Evolutionary conservation across 2,797 vertebrate genomes (phyloP).

Genomic region (Dicrostonyx torquatus): DNA sequence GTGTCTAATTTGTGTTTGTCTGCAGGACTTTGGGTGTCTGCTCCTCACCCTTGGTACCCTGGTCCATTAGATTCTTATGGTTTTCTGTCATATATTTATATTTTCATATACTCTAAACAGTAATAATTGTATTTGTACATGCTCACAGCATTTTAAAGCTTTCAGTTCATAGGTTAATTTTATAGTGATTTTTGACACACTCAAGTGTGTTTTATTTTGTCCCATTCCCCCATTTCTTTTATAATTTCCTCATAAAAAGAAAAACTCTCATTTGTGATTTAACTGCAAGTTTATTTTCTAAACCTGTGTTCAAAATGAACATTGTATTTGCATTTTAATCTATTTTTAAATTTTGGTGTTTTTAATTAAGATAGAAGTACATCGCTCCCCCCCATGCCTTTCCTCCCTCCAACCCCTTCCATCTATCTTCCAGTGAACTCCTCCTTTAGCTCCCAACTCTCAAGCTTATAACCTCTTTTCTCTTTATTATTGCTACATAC

Average conservation of each 20-base stretch:
- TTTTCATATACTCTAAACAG: not conserved
- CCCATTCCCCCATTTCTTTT: not conserved
- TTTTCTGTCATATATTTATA: not conserved
- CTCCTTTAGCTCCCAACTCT: not conserved
- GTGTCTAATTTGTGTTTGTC: rapidly evolving
- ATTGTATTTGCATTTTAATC: not conserved
- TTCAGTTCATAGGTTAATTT: not conserved
- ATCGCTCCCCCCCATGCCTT: not conserved
- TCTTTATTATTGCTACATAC: not conserved
- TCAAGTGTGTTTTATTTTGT: not conserved
- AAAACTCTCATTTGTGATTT: not conserved
- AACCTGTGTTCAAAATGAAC: not conserved
- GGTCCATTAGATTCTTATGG: not conserved
- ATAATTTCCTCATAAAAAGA: not conserved
- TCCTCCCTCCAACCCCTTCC: not conserved
- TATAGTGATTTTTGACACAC: not conserved
- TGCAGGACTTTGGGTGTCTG: rapidly evolving
- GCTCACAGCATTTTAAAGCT: not conserved
- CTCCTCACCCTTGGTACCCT: rapidly evolving
- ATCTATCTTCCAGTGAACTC: not conserved
- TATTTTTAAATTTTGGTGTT: not conserved
- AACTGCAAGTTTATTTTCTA: not conserved
- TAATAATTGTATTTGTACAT: not conserved
- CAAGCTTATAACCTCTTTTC: not conserved
- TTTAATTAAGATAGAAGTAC: not conserved